Conservation (phyloP, 2,888 invertebrate genomes). For the Achlya flavicornis region DNA sequence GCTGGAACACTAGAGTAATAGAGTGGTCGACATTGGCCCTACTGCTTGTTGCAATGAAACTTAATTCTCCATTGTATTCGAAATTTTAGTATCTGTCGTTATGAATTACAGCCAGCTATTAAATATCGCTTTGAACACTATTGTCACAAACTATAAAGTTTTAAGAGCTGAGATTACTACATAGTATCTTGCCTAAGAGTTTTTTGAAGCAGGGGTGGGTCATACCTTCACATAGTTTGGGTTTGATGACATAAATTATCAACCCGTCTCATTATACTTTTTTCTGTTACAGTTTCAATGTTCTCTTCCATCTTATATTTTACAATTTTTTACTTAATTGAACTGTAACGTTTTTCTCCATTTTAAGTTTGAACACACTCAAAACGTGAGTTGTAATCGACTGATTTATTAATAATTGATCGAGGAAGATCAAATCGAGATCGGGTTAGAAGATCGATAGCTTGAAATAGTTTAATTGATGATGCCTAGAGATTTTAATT, state of each 20-base stretch:
- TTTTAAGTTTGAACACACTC: no score
- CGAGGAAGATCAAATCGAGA: neutral
- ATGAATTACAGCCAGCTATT: constrained; percentile 62
- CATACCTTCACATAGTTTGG: neutral
- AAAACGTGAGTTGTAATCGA: neutral
- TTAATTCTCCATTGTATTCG: constrained; percentile 58
- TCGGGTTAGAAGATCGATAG: no score
- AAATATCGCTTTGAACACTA: constrained; percentile 44
- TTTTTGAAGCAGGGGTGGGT: neutral
- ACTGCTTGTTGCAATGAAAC: constrained; percentile 38
- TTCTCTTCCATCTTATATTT: no score
- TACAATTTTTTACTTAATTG: no score
- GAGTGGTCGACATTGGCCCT: constrained; percentile 47
- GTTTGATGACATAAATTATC: neutral
- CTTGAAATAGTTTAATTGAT: no score
- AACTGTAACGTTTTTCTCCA: no score
- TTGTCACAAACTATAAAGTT: constrained; percentile 44
- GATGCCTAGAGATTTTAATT: neutral
- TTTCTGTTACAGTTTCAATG: no score
- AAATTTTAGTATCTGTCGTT: constrained; percentile 55
- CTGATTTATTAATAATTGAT: neutral
- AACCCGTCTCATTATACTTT: no score
- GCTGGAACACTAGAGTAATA: constrained; percentile 21
- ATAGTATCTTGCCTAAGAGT: constrained; percentile 2
- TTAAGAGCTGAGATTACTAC: constrained; percentile 36